Conservation (phyloP, 2,113 vertebrate species). For the Cyanoderma ruficeps region DNA sequence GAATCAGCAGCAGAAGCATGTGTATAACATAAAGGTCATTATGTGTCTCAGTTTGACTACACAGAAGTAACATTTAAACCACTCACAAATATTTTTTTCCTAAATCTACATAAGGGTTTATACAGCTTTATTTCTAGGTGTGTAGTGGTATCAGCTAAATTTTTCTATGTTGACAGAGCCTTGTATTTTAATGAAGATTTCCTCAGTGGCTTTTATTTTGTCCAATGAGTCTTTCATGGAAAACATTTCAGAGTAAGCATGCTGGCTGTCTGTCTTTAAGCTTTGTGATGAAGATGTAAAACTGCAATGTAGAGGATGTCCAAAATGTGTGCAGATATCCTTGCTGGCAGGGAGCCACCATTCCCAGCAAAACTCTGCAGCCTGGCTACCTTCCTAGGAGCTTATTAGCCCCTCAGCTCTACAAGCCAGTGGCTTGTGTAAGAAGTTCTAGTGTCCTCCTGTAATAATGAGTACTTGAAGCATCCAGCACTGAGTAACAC, state of each 20-base stretch:
- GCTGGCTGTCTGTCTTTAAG: background rate
- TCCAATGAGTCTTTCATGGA: background rate
- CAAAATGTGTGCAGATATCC: background rate
- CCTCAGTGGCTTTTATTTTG: background rate
- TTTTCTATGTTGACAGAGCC: background rate
- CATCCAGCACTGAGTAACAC: background rate
- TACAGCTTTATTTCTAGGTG: background rate
- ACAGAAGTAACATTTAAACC: background rate
- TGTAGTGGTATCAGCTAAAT: background rate
- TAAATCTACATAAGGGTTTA: background rate
- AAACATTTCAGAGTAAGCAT: fast-evolving
- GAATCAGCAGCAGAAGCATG: background rate
- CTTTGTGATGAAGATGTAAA: background rate
- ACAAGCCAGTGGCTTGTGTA: background rate
- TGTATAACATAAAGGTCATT: background rate
- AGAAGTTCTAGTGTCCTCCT: background rate
- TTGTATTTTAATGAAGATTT: background rate
- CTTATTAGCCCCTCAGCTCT: background rate
- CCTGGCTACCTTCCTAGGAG: background rate
- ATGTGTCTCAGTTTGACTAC: background rate
- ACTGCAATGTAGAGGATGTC: background rate
- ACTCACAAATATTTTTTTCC: background rate
- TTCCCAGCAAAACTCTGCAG: background rate
- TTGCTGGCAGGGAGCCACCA: background rate
- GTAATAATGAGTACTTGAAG: background rate